Percentiles rank a stretch among this genome's conserved stretches.
Evolutionary conservation across 2,888 invertebrate species (phyloP).

Genomic region (Aphrophora alni): DNA sequence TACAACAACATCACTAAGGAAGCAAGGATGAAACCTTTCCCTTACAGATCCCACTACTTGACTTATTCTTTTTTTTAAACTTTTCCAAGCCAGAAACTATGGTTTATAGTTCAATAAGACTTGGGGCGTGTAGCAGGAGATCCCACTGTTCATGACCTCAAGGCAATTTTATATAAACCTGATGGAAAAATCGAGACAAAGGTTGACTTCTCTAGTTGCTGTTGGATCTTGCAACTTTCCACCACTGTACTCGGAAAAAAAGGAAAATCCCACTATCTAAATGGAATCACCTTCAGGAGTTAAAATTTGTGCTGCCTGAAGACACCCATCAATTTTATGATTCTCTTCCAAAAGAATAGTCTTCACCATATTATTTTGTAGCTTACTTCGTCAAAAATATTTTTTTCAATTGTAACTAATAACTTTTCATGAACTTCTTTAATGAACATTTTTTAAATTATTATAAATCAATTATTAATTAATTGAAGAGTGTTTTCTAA

Average conservation of each 20-base stretch:
- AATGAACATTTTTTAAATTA: too few relatives aligned
- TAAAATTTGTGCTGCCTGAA: conserved; percentile 20
- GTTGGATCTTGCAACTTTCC: conserved; percentile 26
- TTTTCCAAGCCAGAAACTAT: conserved; percentile 27
- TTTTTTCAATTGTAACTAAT: conserved; percentile 4
- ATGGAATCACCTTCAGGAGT: conserved; percentile 14
- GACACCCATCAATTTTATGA: conserved; percentile 15
- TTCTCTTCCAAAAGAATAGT: conserved; percentile 21
- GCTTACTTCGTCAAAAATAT: background rate
- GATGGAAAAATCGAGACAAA: conserved; percentile 23
- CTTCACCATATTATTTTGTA: background rate
- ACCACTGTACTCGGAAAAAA: conserved; percentile 23
- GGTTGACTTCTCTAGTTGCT: conserved; percentile 14
- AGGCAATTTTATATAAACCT: conserved; percentile 26
- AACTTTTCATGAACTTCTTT: background rate
- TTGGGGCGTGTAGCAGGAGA: conserved; percentile 29
- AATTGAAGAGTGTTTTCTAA: too few relatives aligned
- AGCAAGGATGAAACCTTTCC: conserved; percentile 16
- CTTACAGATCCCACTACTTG: conserved; percentile 11
- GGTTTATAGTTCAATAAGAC: conserved; percentile 29
- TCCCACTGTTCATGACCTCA: conserved; percentile 28
- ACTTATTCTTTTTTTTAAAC: conserved; percentile 15
- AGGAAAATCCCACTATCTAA: conserved; percentile 23
- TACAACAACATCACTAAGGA: conserved; percentile 29
- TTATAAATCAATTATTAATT: too few relatives aligned